Evolutionary conservation across 2,888 invertebrate genomes (phyloP), one percentile per base, ranked within the genome.

Genomic region (Merodon equestris): DNA sequence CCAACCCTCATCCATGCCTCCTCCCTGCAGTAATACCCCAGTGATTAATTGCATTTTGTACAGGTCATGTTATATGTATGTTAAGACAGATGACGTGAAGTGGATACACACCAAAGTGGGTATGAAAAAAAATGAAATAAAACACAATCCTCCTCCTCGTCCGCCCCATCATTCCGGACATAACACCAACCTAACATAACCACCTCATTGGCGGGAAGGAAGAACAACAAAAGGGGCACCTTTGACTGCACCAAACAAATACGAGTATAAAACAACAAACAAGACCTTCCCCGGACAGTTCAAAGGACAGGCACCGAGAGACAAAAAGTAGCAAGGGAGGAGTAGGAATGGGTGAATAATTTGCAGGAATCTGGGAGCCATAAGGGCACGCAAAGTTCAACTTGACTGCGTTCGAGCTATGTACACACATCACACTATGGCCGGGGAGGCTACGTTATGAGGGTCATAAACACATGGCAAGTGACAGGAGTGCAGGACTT

Each of bases 1-100:
- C 19, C 36, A n/a, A 44, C 44, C 27, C 61, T 44, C 60, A 53
- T 38, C 17, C 56, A n/a, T n/a, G n/a, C 48, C 50, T 50, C 40
- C 56, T 54, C 50, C 79, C 68, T 63, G n/a, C 44, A 51, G 57
- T 72, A 73, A 67, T 73, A 56, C 74, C 53, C 74, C 54, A 79
- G 74, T 79, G 79, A 79, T 79, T 79, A 79, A 79, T 79, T 79
- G 79, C 79, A 74, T 79, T 79, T 79, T 54, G 79, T 79, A 74
- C 79, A 70, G 79, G 79, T 79, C 74, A 70, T 79, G 79, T 79
- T 79, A 70, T 79, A 73, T 74, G 74, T 79, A 79, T 79, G 74
- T 70, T 74, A 68, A 79, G 63, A 64, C 74, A 79, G 68, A 79
- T 79, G 79, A 74, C 79, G 58, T 79, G 79, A 74, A 74, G 79